Conservation (phyloP, 2,888 invertebrate genomes). For the Trissoscelio sp. region DNA sequence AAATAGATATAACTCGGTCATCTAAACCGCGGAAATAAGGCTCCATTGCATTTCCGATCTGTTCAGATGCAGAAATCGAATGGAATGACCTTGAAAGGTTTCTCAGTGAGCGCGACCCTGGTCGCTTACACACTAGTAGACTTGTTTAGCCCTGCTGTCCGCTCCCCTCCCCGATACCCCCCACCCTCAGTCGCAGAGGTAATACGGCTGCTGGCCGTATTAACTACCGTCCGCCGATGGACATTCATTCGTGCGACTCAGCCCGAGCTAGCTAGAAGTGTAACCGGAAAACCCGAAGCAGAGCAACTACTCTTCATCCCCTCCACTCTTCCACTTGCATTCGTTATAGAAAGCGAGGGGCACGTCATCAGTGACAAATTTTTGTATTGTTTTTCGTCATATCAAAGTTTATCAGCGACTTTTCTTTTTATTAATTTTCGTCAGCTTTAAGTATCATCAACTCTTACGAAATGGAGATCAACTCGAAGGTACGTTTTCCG, state of each 20-base stretch:
- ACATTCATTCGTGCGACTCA: conserved; percentile 38
- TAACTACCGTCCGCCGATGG: too few relatives aligned
- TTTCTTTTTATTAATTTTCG: too few relatives aligned
- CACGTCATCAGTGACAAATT: conserved; percentile 12
- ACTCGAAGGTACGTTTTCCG: too few relatives aligned
- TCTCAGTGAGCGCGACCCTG: conserved; percentile 41
- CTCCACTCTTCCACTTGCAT: neutral
- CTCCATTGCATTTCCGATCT: too few relatives aligned
- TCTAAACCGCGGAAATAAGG: too few relatives aligned
- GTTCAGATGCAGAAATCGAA: conserved; percentile 37
- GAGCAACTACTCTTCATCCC: neutral
- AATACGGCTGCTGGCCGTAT: too few relatives aligned
- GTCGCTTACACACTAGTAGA: neutral
- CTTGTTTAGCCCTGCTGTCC: neutral
- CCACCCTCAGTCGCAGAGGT: too few relatives aligned
- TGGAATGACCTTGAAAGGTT: conserved; percentile 38
- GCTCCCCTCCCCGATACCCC: conserved; percentile 11
- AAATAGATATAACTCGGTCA: too few relatives aligned
- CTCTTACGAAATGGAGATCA: too few relatives aligned
- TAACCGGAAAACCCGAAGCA: conserved; percentile 14
- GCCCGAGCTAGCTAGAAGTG: conserved; percentile 33
- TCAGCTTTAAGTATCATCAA: too few relatives aligned
- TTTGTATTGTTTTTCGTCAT: conserved; percentile 1
- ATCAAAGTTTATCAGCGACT: too few relatives aligned
- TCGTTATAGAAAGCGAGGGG: conserved; percentile 29